Percentiles rank a stretch among this genome's conserved stretches.
phyloP scores from a whole-genome alignment of 2,113 vertebrate species.

The Campylomormyrus numenius region DNA sequence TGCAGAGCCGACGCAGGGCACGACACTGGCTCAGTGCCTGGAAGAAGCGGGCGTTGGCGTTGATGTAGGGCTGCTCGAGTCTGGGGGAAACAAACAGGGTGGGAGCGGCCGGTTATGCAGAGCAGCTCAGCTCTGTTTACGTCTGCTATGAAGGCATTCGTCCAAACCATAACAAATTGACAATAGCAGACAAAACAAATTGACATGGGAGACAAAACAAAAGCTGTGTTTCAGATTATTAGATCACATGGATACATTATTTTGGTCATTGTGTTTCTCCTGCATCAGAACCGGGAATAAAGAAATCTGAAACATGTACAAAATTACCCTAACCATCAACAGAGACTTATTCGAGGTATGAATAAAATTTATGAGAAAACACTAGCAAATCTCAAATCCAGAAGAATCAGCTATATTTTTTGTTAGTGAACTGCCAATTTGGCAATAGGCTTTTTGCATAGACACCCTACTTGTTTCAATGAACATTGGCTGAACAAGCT shows the following conservation, averaged over 20 bases:
- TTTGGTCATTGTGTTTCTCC: not conserved
- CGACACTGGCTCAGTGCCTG: slow-evolving; percentile 81
- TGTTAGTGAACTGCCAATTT: not conserved
- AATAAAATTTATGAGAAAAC: not conserved
- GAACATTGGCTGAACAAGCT: not conserved
- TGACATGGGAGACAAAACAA: not conserved
- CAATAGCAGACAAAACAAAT: not conserved
- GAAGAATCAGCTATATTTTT: not conserved
- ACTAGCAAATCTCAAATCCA: not conserved
- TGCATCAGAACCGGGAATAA: not conserved
- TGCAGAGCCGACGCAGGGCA: slow-evolving; percentile 77
- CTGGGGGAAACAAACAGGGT: slow-evolving; percentile 47
- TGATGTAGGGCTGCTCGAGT: slow-evolving; percentile 90
- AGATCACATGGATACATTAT: not conserved
- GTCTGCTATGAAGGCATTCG: not conserved
- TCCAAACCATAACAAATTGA: not conserved
- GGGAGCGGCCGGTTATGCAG: not conserved
- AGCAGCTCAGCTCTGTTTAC: not conserved
- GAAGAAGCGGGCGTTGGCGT: slow-evolving; percentile 77
- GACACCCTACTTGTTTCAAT: not conserved
- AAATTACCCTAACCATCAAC: not conserved
- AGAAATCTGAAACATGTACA: not conserved
- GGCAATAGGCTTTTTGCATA: not conserved
- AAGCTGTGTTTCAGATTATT: not conserved
- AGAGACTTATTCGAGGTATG: not conserved